phyloP scores from a whole-genome alignment of 2,888 invertebrate genomes.

The Uloborus plumipes region DNA sequence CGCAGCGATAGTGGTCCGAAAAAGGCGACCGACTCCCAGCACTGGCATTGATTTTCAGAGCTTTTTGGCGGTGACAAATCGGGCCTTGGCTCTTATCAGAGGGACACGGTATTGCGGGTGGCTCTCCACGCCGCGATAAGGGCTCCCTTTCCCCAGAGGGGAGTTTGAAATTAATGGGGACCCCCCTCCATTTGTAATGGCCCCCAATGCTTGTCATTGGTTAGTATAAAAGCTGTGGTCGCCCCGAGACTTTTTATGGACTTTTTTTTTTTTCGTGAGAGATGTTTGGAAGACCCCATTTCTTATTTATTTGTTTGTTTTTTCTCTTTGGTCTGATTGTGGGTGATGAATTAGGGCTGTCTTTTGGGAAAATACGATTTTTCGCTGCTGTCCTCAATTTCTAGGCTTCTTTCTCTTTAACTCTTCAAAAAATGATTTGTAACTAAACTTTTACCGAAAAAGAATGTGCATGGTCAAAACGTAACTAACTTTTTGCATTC shows the following conservation, averaged over 20 bases:
- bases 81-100: slow-evolving; percentile 38
- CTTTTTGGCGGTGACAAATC: slow-evolving; percentile 55
- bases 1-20: neutral
- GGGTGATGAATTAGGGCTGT: slow-evolving; percentile 44
- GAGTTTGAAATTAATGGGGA: slow-evolving; percentile 57
- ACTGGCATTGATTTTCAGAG: slow-evolving; percentile 49
- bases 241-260: slow-evolving; percentile 15
- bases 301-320: slow-evolving; percentile 34
- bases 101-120: slow-evolving; percentile 48
- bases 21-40: neutral
- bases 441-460: too few relatives aligned
- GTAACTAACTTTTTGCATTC: too few relatives aligned
- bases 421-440: too few relatives aligned
- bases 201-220: slow-evolving; percentile 27
- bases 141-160: slow-evolving; percentile 24
- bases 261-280: slow-evolving; percentile 10
- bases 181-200: slow-evolving; percentile 47
- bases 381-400: neutral
- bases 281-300: slow-evolving; percentile 33
- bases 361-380: slow-evolving; percentile 22
- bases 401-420: neutral
- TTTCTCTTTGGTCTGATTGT: slow-evolving; percentile 28
- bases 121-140: slow-evolving; percentile 43
- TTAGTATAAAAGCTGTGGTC: slow-evolving; percentile 29
- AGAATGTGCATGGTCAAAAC: too few relatives aligned